These are phyloP conservation scores for Epirrhoe tristata DNA, from an alignment of 2,888 invertebrate species.

Conservation along the genomic window DNA sequence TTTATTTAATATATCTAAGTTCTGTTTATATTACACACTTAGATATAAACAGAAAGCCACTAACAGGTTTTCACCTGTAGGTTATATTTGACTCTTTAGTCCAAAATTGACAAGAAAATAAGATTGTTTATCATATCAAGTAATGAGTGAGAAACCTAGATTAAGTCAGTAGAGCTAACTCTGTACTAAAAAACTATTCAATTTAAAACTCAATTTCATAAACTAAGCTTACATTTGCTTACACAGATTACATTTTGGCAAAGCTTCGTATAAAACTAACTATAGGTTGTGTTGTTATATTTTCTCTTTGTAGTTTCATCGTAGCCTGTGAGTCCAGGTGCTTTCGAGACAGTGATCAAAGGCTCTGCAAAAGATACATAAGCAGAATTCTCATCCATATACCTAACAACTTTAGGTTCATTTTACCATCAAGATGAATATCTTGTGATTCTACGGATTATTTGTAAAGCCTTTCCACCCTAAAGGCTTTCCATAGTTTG, in stretches of 20 bases:
- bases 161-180: neutral
- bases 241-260: neutral
- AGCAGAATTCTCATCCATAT: conserved; percentile 11
- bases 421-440: conserved; percentile 9
- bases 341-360: conserved; percentile 59
- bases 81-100: too few species aligned
- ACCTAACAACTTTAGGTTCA: conserved; percentile 10
- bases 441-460: conserved; percentile 42
- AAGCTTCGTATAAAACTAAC: neutral
- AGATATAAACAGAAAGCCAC: too few species aligned
- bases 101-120: neutral
- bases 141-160: neutral
- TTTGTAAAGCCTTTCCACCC: conserved; percentile 49
- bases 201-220: neutral
- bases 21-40: too few species aligned
- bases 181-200: neutral
- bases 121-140: neutral
- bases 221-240: neutral
- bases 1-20: neutral
- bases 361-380: conserved; percentile 27
- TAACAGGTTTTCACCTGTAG: too few species aligned
- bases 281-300: conserved; percentile 2
- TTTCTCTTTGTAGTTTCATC: conserved; percentile 34
- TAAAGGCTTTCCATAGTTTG: conserved; percentile 47
- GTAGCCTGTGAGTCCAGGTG: conserved; percentile 28